phyloP scores from a whole-genome alignment of 2,797 vertebrate genomes.

The Pseudochromis fuscus region DNA sequence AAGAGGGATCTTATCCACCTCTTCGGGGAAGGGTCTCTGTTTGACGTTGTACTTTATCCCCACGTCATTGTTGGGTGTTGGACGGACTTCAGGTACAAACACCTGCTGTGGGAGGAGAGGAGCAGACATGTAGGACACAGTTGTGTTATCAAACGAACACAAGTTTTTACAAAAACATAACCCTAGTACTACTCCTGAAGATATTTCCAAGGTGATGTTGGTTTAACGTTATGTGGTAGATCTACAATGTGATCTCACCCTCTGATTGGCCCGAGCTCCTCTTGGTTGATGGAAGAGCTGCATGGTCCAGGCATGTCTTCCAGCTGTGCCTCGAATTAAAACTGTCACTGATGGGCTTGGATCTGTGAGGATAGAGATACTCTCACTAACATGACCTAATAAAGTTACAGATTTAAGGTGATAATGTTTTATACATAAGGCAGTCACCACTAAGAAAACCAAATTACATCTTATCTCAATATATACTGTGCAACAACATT shows the following conservation, averaged over 20 bases:
- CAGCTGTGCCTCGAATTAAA: slow-evolving; percentile 94
- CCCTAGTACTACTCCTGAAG: background rate
- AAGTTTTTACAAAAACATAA: slow-evolving; percentile 1
- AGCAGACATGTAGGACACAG: background rate
- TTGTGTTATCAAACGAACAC: slow-evolving; percentile 24
- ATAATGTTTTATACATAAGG: background rate
- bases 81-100: slow-evolving; percentile 92
- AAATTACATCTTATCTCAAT: background rate
- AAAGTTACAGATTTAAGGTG: background rate
- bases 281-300: slow-evolving; percentile 96
- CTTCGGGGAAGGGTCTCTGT: slow-evolving; percentile 95
- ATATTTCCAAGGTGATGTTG: background rate
- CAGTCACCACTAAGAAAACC: background rate
- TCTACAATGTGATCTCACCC: slow-evolving; percentile 82
- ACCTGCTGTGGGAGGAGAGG: slow-evolving; percentile 83
- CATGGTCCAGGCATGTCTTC: slow-evolving; percentile 96
- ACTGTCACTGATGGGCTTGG: slow-evolving; percentile 95
- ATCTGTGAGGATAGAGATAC: slow-evolving; percentile 78
- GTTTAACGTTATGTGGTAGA: background rate
- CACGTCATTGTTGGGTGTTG: slow-evolving; percentile 90
- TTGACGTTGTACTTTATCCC: slow-evolving; percentile 93
- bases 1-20: slow-evolving; percentile 97
- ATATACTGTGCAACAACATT: background rate
- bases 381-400: background rate
- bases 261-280: slow-evolving; percentile 95